Evolutionary conservation across 2,797 vertebrate genomes (phyloP).

Genomic region (Falco berigora): DNA sequence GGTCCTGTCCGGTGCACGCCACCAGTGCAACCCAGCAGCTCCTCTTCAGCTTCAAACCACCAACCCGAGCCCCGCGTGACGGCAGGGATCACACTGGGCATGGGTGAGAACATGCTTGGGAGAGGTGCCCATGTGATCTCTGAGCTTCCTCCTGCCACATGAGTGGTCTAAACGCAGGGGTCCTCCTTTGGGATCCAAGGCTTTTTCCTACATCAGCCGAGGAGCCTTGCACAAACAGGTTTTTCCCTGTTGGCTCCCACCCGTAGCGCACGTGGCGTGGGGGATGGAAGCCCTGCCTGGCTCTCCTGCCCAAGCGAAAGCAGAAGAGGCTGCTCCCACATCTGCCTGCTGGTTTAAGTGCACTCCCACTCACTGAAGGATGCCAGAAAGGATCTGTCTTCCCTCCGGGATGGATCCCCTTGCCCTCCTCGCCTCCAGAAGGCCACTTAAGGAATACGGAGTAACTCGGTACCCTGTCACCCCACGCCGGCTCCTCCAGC

Average conservation of each 20-base stretch:
- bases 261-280: rapidly evolving
- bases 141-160: not conserved
- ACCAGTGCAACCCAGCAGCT: not conserved
- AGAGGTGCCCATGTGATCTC: not conserved
- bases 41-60: not conserved
- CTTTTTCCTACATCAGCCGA: not conserved
- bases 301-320: not conserved
- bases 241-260: not conserved
- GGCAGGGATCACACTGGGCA: not conserved
- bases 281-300: not conserved
- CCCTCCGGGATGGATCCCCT: not conserved
- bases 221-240: not conserved
- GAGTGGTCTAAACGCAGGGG: not conserved
- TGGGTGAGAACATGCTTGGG: not conserved
- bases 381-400: not conserved
- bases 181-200: not conserved
- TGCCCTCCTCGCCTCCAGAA: not conserved
- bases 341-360: not conserved
- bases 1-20: not conserved
- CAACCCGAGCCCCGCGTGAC: rapidly evolving
- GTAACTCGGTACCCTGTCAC: not conserved
- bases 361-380: not conserved
- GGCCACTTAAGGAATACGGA: not conserved
- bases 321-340: not conserved
- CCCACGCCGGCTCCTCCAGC: not conserved